Base-by-base conservation (phyloP, 2,888 invertebrate species). In the Ferrisia virgata region DNA sequence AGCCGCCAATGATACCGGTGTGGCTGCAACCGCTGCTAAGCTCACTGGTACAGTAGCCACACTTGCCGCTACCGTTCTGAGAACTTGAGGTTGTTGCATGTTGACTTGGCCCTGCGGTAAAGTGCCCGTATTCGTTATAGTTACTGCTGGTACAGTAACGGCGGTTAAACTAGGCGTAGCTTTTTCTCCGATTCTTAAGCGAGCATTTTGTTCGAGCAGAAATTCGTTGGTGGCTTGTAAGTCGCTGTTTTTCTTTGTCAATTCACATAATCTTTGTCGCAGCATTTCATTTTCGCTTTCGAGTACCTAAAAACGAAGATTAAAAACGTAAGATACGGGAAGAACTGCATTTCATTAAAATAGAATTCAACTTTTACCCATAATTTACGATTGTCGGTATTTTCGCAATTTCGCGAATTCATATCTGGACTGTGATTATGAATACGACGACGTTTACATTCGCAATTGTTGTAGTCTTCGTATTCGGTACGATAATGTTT, bases 191-290 rank as follows among this genome's bases (percentile, higher is more conserved):
- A 93, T 90, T 39, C 94, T 90, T 85, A 94, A 89, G 86, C 92
- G 92, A 31, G 94, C 94, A 88, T 94, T 94, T 89, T 94, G 94
- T 87, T 94, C 93, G 86, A 94, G 88, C 13, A 95, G 90, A 88
- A 94, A 94, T 88, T 94, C 94, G 88, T 95, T 95, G 9, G 94
- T 93, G 1, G 94, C 93, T 43, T 92, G 92, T 85, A 94, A 89
- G 88, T 94, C 93, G 88, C 86, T 86, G 86, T 92, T 92, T 89
- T 93, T 92, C 87, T 93, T 92, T 88, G 93, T 93, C 85, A 94
- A 88, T 86, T 93, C 93, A 78, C 92, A 92, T 79, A 94, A 91
- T 87, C 92, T 92, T 86, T 92, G 92, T 85, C 92, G 90, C 82
- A 94, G 88, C 86, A 93, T 88, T 80, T 89, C 89, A 87, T 93